Conservation (phyloP, 1,140 invertebrate genomes). For the Helicoverpa zea region DNA sequence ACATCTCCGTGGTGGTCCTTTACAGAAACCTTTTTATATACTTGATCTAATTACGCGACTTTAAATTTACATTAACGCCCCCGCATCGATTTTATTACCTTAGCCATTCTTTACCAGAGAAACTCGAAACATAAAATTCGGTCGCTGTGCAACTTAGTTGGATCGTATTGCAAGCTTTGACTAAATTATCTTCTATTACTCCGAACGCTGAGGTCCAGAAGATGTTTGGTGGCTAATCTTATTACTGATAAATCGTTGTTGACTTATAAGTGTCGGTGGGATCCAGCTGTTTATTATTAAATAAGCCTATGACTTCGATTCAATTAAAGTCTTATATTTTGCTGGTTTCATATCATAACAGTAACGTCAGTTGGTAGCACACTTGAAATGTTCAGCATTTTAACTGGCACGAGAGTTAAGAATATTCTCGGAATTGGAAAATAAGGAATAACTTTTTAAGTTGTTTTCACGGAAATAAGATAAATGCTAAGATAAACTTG, state of each 20-base stretch:
- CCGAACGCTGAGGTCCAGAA: too few relatives aligned
- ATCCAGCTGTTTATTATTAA: too few relatives aligned
- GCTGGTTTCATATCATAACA: constrained; percentile 15
- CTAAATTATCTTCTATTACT: too few relatives aligned
- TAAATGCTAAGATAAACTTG: constrained; percentile 74
- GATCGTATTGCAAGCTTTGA: too few relatives aligned
- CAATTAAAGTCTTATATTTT: background rate
- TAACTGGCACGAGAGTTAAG: constrained; percentile 48
- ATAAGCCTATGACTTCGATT: too few relatives aligned
- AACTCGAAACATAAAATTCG: constrained; percentile 42
- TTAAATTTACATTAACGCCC: constrained; percentile 64
- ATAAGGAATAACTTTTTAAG: constrained; percentile 70
- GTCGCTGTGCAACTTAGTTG: too few relatives aligned
- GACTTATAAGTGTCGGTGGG: too few relatives aligned
- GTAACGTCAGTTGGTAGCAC: constrained; percentile 6
- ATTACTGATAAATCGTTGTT: too few relatives aligned
- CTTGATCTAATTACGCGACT: constrained; percentile 67
- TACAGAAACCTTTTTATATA: constrained; percentile 50
- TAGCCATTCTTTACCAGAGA: constrained; percentile 47
- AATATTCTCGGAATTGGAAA: constrained; percentile 69
- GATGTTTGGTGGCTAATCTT: too few relatives aligned
- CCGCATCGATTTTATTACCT: constrained; percentile 71
- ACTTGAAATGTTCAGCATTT: constrained; percentile 27
- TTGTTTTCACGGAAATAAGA: constrained; percentile 78
- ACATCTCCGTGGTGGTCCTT: constrained; percentile 74